Conservation (phyloP, 2,888 invertebrate genomes). For the Trichopria drosophilae region DNA sequence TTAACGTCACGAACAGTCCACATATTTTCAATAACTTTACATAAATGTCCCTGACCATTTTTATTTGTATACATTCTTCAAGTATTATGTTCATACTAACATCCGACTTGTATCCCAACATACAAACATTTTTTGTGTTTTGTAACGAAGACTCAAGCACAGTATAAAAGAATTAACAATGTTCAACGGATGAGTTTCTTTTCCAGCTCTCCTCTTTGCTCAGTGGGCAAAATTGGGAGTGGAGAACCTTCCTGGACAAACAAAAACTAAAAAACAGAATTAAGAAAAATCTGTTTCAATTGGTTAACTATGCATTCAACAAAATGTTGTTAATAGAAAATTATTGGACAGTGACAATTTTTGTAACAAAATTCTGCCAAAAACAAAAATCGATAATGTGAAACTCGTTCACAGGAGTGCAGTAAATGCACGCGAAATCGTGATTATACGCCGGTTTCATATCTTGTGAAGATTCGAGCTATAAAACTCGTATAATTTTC, state of each 20-base stretch:
- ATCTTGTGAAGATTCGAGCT: conserved; percentile 59
- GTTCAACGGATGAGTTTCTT: conserved; percentile 60
- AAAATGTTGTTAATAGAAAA: conserved; percentile 47
- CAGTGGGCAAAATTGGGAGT: conserved; percentile 74
- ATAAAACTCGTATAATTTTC: conserved; percentile 54
- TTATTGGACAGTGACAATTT: conserved; percentile 56
- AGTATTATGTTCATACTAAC: conserved; percentile 45
- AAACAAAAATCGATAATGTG: conserved; percentile 52
- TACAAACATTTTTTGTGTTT: conserved; percentile 30
- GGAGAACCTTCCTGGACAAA: conserved; percentile 55
- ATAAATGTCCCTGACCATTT: conserved; percentile 52
- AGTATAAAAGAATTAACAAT: conserved; percentile 31
- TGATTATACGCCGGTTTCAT: conserved; percentile 57
- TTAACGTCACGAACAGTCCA: conserved; percentile 49
- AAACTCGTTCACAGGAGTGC: conserved; percentile 58
- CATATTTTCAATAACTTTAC: conserved; percentile 38
- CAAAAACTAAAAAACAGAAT: conserved; percentile 35
- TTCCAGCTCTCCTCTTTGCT: conserved; percentile 91
- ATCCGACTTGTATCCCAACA: conserved; percentile 49
- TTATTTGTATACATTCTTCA: conserved; percentile 51
- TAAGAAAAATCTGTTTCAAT: conserved; percentile 44
- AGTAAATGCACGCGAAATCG: conserved; percentile 39
- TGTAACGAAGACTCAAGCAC: conserved; percentile 25
- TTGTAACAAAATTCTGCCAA: conserved; percentile 53
- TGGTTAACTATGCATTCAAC: conserved; percentile 51